Percentiles rank a stretch among this genome's conserved stretches.
Conservation (phyloP, 2,113 vertebrate genomes). For the Myrmecobius fasciatus region DNA sequence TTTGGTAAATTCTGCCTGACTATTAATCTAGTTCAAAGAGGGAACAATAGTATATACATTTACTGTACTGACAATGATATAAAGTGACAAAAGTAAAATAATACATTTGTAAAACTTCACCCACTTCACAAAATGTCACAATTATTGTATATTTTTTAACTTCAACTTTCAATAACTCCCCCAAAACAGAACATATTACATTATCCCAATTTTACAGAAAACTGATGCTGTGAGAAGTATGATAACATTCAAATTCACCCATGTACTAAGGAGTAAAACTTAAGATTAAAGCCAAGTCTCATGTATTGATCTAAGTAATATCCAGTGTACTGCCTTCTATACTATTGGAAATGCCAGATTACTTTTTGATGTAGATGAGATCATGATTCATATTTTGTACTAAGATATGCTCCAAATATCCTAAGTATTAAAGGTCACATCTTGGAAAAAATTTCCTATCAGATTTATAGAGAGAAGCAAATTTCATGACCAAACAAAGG, state of each 20-base stretch:
- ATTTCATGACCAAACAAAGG: not conserved
- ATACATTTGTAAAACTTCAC: not conserved
- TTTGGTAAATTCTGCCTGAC: not conserved
- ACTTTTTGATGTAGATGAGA: not conserved
- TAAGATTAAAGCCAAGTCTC: not conserved
- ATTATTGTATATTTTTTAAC: not conserved
- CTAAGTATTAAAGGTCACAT: not conserved
- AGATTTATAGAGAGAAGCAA: not conserved
- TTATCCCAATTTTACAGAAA: not conserved
- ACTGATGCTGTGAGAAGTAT: not conserved
- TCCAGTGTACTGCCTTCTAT: not conserved
- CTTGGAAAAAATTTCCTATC: not conserved
- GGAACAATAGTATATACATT: not conserved
- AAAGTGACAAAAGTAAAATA: not conserved
- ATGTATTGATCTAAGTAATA: not conserved
- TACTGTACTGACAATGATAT: not conserved
- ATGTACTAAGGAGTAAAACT: too few relatives aligned
- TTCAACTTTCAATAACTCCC: not conserved
- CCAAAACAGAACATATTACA: not conserved
- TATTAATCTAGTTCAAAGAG: not conserved
- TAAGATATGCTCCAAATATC: not conserved
- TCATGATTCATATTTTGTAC: not conserved
- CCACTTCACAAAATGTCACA: too few relatives aligned
- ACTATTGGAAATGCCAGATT: not conserved
- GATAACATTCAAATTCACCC: not conserved